Evolutionary conservation across 2,888 invertebrate species (phyloP).

Genomic region (Latheticus oryzae): DNA sequence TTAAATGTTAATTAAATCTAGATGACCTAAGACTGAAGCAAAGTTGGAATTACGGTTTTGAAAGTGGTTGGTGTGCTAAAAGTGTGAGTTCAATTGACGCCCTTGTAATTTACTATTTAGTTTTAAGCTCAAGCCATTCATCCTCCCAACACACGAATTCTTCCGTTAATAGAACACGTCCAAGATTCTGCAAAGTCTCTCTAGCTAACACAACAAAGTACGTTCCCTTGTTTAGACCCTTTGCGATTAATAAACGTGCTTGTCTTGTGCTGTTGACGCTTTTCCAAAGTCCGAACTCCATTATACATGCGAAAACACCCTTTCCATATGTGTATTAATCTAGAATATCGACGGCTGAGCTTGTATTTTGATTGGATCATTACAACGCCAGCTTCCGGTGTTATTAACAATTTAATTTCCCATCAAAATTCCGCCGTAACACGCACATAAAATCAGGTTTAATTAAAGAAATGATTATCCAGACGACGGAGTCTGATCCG

Average conservation of each 20-base stretch:
- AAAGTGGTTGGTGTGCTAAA: no score
- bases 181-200: slow-evolving; percentile 3
- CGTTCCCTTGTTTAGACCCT: slow-evolving; percentile 20
- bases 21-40: no score
- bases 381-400: slow-evolving; percentile 28
- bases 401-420: slow-evolving; percentile 37
- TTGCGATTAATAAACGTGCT: slow-evolving; percentile 21
- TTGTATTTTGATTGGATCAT: slow-evolving; percentile 41
- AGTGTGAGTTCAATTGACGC: no score
- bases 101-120: not conserved
- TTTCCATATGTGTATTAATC: slow-evolving; percentile 25
- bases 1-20: no score
- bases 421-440: slow-evolving; percentile 30
- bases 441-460: slow-evolving; percentile 27
- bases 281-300: slow-evolving; percentile 13
- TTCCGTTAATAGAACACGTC: slow-evolving; percentile 15
- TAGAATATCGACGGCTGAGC: slow-evolving; percentile 29
- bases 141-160: slow-evolving; percentile 2
- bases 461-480: slow-evolving; percentile 32
- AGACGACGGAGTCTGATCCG: slow-evolving; percentile 13
- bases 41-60: no score
- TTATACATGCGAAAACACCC: slow-evolving; percentile 22
- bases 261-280: slow-evolving; percentile 9
- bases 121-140: slow-evolving; percentile 2
- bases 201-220: slow-evolving; percentile 22